Evolutionary conservation across 2,113 vertebrate genomes (phyloP), one percentile per base, ranked within the genome.

Genomic region (Nothoprocta pentlandii): DNA sequence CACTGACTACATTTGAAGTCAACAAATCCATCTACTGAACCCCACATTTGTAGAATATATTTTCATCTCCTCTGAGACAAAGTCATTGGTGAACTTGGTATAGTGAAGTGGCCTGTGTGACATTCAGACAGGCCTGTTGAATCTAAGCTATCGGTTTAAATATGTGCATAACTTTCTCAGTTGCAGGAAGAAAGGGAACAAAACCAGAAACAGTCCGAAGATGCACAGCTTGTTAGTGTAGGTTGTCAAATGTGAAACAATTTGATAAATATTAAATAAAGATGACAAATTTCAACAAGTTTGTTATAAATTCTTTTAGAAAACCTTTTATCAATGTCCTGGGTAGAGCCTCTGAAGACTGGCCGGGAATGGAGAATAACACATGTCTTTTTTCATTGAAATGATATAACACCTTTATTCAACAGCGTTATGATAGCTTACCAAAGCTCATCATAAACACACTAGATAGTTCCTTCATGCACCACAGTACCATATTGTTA

Each of bases 21-120:
- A 89, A 82, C 90, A 91, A 92, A 93, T 91, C 92, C 87, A 91
- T 89, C 94, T 91, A 92, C 87, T 94, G 84, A 92, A 49, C 93
- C 94, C 91, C 92, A 92, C 0, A 32, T 61, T 84, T 89, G 78
- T 75, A 93, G 86, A 90, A 93, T 73, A 66, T 84, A 91, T 95
- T 96, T 96, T 58, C 70, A 61, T 85, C 54, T 53, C 77, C 91
- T 89, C 67, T 25, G 2, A 90, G 92, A 66, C 63, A 89, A 59
- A 70, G 61, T 91, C 41, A 62, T 61, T 92, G 91, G 84, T 56
- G 49, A 81, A 81, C 44, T 76, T 71, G 58, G 64, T 87, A 91
- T 64, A 91, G 86, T 92, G 89, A 89, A 93, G 68, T 68, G 66
- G 85, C 56, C 63, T 66, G 70, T 70, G 49, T 9, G 7, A 66